A percentile compares a stretch with the other conserved stretches of the same genome.
Evolutionary conservation across 2,113 vertebrate species (phyloP).

Genomic region (Meriones unguiculatus): DNA sequence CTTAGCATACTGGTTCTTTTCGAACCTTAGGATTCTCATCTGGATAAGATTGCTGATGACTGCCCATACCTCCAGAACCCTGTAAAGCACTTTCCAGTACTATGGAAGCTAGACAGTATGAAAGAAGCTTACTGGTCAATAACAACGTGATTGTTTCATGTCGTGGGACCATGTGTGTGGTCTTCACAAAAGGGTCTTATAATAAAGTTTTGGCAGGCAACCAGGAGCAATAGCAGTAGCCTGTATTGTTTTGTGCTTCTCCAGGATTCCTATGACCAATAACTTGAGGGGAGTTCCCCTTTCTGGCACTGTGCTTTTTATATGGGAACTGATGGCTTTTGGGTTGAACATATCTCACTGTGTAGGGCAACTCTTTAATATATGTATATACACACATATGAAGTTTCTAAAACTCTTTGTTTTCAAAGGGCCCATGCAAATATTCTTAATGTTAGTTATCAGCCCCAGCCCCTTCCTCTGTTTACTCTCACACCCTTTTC

Average conservation of each 20-base stretch:
- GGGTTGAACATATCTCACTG: not conserved
- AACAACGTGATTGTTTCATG: not conserved
- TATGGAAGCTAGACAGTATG: not conserved
- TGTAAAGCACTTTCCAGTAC: not conserved
- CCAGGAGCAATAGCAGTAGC: not conserved
- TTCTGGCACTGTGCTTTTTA: not conserved
- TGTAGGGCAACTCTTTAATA: not conserved
- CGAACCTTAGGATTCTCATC: not conserved
- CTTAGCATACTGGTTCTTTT: not conserved
- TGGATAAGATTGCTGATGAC: not conserved
- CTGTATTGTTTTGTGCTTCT: not conserved
- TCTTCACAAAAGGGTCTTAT: not conserved
- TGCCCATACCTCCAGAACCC: not conserved
- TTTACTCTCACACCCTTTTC: no score
- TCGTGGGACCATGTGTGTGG: not conserved
- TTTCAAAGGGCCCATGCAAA: not conserved
- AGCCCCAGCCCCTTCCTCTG: not conserved
- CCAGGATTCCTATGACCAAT: not conserved
- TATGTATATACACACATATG: not conserved
- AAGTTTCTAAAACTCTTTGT: not conserved
- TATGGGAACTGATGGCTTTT: not conserved
- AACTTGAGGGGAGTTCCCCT: not conserved
- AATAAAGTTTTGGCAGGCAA: not conserved
- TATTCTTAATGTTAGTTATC: not conserved
- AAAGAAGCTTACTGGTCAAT: not conserved